Conservation (phyloP, 2,113 vertebrate genomes). For the Jaculus jaculus region DNA sequence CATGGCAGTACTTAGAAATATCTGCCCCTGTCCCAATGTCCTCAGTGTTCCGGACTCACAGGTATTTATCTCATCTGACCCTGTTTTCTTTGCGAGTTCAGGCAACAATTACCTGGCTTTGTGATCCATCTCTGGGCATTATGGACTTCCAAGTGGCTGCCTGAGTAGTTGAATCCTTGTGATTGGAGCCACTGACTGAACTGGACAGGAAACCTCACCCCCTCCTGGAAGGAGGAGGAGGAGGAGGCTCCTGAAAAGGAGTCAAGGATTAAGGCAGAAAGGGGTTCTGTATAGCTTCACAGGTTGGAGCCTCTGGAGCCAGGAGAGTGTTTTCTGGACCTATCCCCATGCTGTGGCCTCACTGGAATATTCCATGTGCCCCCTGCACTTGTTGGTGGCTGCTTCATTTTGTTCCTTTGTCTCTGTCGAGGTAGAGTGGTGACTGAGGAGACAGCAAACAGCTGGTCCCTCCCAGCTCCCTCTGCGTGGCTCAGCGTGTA, state of each 20-base stretch:
- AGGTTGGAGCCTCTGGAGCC: not conserved
- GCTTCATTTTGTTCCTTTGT: fast-evolving
- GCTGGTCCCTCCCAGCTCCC: fast-evolving
- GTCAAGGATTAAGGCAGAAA: fast-evolving
- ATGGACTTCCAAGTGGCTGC: fast-evolving
- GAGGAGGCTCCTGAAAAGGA: not conserved
- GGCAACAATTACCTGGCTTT: slow-evolving; percentile 40
- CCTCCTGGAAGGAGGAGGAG: no score
- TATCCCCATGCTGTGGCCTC: no score
- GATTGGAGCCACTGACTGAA: fast-evolving
- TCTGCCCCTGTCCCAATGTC: slow-evolving; percentile 80
- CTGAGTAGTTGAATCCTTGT: fast-evolving
- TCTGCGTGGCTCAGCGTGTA: fast-evolving
- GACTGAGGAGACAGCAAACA: fast-evolving
- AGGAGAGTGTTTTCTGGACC: not conserved
- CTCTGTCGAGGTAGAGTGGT: fast-evolving
- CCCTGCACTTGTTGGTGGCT: fast-evolving
- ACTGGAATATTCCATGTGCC: fast-evolving
- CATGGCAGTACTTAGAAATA: slow-evolving; percentile 74
- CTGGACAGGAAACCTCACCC: fast-evolving
- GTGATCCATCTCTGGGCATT: slow-evolving; percentile 67
- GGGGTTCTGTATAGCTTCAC: fast-evolving
- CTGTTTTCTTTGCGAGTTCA: slow-evolving; percentile 71
- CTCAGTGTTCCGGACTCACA: slow-evolving; percentile 72
- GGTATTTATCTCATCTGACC: slow-evolving; percentile 81